Percentiles rank a stretch among this genome's conserved stretches.
These are phyloP conservation scores for Salvelinus namaycush DNA, from an alignment of 2,113 vertebrate genomes.

Conservation along the genomic window DNA sequence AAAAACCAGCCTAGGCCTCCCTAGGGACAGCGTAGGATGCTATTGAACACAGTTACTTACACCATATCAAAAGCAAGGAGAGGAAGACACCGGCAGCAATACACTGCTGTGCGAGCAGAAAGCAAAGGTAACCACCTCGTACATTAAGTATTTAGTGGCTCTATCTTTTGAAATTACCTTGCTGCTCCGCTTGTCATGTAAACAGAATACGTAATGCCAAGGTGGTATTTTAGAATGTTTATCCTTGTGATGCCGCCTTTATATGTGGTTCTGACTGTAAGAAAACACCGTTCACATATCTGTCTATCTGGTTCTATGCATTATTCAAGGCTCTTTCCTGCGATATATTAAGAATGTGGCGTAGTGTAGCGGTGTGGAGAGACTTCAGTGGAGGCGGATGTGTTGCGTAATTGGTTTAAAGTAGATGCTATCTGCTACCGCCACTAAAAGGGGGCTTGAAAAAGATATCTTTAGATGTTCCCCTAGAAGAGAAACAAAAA, in stretches of 20 bases:
- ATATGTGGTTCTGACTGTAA: conserved; percentile 29
- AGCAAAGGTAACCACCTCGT: conserved; percentile 67
- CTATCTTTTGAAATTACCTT: conserved; percentile 75
- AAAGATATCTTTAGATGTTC: conserved; percentile 59
- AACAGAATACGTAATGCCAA: conserved; percentile 76
- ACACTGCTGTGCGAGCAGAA: conserved; percentile 51
- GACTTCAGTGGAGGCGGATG: conserved; percentile 62
- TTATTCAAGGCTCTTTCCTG: conserved; percentile 2
- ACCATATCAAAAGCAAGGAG: conserved; percentile 68
- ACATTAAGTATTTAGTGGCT: conserved; percentile 78
- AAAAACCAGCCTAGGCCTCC: conserved; percentile 51
- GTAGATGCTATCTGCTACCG: conserved; percentile 69
- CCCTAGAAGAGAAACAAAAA: neutral
- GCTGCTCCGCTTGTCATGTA: conserved; percentile 74
- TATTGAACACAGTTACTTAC: conserved; percentile 58
- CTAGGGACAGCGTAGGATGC: conserved; percentile 44
- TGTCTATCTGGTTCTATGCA: conserved; percentile 18
- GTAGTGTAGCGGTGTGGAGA: conserved; percentile 14
- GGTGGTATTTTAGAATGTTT: conserved; percentile 75
- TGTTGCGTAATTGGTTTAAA: conserved; percentile 80
- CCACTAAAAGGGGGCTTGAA: conserved; percentile 69
- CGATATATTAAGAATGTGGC: conserved; percentile 19
- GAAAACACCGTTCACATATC: conserved; percentile 42
- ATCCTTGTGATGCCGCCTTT: conserved; percentile 58
- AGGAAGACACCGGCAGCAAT: conserved; percentile 46